Conservation (phyloP, 2,888 invertebrate species). For the Hydropsyche betteni region DNA sequence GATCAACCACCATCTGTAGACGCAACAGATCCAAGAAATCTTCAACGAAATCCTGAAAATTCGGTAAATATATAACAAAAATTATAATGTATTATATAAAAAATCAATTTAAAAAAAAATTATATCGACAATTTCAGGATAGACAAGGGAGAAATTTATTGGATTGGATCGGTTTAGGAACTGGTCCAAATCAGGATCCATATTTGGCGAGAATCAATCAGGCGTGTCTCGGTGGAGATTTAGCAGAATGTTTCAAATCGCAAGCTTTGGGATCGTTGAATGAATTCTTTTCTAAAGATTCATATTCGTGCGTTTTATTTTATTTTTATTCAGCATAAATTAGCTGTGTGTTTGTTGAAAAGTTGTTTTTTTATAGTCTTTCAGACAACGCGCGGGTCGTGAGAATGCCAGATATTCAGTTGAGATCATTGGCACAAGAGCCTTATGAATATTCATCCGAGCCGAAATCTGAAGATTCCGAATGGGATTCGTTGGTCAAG, state of each 20-base stretch:
- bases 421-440: conserved; percentile 74
- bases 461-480: conserved; percentile 76
- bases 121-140: conserved; percentile 54
- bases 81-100: conserved; percentile 32
- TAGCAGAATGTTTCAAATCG: conserved; percentile 88
- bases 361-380: conserved; percentile 60
- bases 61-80: conserved; percentile 42
- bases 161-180: conserved; percentile 83
- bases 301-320: conserved; percentile 58
- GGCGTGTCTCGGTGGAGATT: conserved; percentile 79
- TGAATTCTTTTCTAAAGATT: conserved; percentile 78
- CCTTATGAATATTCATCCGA: conserved; percentile 78
- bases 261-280: conserved; percentile 79
- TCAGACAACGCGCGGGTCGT: conserved; percentile 78
- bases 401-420: conserved; percentile 74
- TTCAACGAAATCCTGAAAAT: conserved; percentile 32
- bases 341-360: background rate
- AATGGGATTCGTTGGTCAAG: conserved; percentile 84
- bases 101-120: background rate
- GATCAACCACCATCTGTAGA: conserved; percentile 58
- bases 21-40: background rate
- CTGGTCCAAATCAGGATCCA: conserved; percentile 77
- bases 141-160: conserved; percentile 75
- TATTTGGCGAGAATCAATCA: conserved; percentile 78
- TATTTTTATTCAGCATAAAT: background rate